Conservation (phyloP, 64 coral and sea anemone genomes). For the Dendronephthya gigantea region DNA sequence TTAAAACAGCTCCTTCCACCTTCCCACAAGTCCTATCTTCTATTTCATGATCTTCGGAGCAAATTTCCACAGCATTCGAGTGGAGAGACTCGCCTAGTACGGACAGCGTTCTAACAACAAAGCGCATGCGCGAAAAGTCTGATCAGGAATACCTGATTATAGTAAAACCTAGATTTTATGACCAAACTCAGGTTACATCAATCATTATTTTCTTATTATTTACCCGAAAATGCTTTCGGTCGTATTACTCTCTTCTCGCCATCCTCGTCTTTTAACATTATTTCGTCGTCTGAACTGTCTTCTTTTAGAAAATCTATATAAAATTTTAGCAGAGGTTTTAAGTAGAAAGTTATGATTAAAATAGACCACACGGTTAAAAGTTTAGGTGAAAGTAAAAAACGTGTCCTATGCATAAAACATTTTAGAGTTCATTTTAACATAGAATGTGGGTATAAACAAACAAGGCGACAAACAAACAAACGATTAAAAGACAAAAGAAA, state of each 20-base stretch:
- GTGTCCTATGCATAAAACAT: too few species aligned
- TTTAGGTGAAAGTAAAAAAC: too few species aligned
- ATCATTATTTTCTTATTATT: background rate
- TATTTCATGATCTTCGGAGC: background rate
- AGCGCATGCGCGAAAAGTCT: conserved; percentile 7
- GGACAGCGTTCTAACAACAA: conserved; percentile 4
- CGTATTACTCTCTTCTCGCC: conserved; percentile 4
- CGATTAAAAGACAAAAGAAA: too few species aligned
- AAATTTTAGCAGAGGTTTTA: background rate
- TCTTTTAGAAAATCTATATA: background rate
- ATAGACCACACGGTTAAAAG: too few species aligned
- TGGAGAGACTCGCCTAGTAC: background rate
- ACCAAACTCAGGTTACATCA: background rate
- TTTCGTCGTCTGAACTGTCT: background rate
- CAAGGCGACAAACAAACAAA: too few species aligned
- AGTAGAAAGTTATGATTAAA: background rate
- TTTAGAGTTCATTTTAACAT: too few species aligned
- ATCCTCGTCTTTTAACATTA: conserved; percentile 2
- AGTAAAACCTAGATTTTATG: too few species aligned
- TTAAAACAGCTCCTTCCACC: too few species aligned
- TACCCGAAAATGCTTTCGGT: conserved; percentile 2
- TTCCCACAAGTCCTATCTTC: background rate
- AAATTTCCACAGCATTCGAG: background rate
- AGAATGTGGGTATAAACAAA: too few species aligned
- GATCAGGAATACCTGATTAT: too few species aligned